These are phyloP conservation scores for Atta texana DNA, from an alignment of 1,140 invertebrate species.

Conservation along the genomic window DNA sequence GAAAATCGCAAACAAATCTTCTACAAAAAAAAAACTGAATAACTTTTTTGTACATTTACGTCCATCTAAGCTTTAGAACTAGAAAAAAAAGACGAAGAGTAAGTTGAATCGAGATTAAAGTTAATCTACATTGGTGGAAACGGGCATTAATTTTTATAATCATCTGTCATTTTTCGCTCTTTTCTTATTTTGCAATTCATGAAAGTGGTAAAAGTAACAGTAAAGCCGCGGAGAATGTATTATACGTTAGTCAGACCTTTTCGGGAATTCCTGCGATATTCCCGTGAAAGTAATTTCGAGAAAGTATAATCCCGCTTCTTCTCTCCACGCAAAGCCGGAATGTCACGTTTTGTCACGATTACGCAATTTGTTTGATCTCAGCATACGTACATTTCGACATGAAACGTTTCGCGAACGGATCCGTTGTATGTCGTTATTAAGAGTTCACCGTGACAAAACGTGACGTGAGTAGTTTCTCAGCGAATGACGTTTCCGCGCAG, in stretches of 20 bases:
- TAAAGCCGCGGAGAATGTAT: neutral
- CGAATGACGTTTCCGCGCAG: slow-evolving; percentile 46
- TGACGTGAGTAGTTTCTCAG: slow-evolving; percentile 23
- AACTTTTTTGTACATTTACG: neutral
- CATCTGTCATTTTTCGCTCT: neutral
- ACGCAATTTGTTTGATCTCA: slow-evolving; percentile 35
- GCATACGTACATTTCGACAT: slow-evolving; percentile 6
- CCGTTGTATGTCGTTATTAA: slow-evolving; percentile 12
- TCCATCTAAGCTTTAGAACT: no score
- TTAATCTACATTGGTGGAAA: no score
- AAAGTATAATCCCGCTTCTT: slow-evolving; percentile 21
- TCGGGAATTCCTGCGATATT: slow-evolving; percentile 28
- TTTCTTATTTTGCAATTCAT: neutral
- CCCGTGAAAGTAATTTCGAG: slow-evolving; percentile 63
- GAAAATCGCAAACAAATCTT: neutral
- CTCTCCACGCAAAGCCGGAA: neutral
- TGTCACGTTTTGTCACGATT: slow-evolving; percentile 43
- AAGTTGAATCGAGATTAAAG: no score
- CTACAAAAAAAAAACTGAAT: neutral
- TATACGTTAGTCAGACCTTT: neutral
- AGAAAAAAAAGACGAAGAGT: no score
- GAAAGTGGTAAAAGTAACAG: slow-evolving; percentile 1
- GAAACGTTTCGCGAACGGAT: neutral
- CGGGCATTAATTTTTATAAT: neutral
- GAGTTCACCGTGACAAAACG: slow-evolving; percentile 40